Conservation (phyloP, 1,140 invertebrate genomes). For the Euura lappo region DNA sequence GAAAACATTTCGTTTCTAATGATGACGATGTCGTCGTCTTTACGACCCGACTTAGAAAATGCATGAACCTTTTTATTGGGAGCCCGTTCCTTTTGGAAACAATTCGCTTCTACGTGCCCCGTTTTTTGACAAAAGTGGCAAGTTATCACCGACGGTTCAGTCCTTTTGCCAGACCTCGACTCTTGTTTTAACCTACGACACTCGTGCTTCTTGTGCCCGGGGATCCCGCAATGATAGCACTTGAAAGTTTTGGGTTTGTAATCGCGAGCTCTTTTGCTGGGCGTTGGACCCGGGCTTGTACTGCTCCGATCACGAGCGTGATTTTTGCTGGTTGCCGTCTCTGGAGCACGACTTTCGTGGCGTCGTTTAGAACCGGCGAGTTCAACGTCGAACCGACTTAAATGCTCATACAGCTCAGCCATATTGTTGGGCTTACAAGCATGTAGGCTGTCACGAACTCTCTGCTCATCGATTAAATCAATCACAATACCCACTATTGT, state of each 20-base stretch:
- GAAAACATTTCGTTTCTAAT: not conserved
- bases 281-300: not conserved
- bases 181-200: not conserved
- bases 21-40: not conserved
- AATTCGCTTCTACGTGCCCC: not conserved
- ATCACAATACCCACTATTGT: not conserved
- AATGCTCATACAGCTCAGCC: not conserved
- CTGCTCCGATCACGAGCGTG: not conserved
- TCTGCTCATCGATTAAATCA: not conserved
- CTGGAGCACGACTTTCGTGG: not conserved
- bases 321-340: not conserved
- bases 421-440: not conserved
- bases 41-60: not conserved
- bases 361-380: not conserved
- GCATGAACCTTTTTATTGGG: not conserved
- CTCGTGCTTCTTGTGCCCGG: not conserved
- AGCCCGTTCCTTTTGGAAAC: not conserved
- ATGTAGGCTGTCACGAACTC: not conserved
- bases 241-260: not conserved
- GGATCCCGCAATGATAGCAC: constrained; percentile 1
- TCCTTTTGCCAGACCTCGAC: not conserved
- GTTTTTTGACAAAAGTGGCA: not conserved
- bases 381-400: not conserved
- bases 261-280: not conserved
- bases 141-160: not conserved